phyloP scores from a whole-genome alignment of 37 sponge, comb jelly and placozoan species.

The Axinella damicornis region DNA sequence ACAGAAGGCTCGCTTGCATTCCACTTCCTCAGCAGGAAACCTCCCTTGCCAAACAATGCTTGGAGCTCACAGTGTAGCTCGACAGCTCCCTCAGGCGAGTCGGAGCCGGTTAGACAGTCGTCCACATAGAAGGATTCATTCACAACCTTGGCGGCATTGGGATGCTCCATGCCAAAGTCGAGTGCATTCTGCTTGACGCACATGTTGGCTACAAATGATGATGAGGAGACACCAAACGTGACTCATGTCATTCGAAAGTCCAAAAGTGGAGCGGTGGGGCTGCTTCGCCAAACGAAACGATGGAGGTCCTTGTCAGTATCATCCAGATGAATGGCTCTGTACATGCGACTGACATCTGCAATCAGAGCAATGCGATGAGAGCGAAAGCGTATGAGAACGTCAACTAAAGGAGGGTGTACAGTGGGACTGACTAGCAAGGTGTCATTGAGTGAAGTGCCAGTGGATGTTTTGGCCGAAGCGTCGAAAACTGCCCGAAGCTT shows the following conservation, averaged over 20 bases:
- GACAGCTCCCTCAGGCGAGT: constrained; percentile 27
- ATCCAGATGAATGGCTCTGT: constrained; percentile 26
- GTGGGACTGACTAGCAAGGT: constrained; percentile 44
- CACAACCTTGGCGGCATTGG: constrained; percentile 4
- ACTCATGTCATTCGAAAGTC: constrained; percentile 58
- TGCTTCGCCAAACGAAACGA: constrained; percentile 50
- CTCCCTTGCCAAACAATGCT: constrained; percentile 3
- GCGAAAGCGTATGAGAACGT: constrained; percentile 44
- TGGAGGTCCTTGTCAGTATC: constrained; percentile 34
- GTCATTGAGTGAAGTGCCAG: constrained; percentile 48
- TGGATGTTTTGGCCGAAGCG: constrained; percentile 37
- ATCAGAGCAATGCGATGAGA: constrained; percentile 30
- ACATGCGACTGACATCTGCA: constrained; percentile 53
- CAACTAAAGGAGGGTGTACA: constrained; percentile 31
- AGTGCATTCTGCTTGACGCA: constrained; percentile 53
- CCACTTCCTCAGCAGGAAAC: constrained; percentile 52
- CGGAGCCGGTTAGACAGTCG: constrained; percentile 34
- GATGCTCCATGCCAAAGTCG: not conserved
- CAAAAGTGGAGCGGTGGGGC: not conserved
- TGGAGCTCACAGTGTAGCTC: constrained; percentile 16
- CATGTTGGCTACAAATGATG: constrained; percentile 62
- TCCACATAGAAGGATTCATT: constrained; percentile 33
- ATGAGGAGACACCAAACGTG: constrained; percentile 58
- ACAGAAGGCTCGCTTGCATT: constrained; percentile 35
- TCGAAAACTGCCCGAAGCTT: constrained; percentile 51